phyloP scores from a whole-genome alignment of 2,888 invertebrate genomes.

The Eupeodes latifasciatus region DNA sequence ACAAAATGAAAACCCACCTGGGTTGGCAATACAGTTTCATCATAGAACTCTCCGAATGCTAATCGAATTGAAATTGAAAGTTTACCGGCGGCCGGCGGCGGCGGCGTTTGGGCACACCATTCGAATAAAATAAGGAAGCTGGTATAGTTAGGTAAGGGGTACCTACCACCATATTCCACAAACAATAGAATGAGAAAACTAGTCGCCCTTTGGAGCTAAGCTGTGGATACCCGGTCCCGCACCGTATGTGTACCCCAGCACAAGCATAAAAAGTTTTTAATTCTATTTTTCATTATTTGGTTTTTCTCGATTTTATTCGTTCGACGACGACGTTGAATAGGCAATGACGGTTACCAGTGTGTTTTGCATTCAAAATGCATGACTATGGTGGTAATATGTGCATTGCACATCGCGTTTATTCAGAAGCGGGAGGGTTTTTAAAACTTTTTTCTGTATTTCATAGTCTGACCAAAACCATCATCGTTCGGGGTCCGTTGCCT shows the following conservation, averaged over 20 bases:
- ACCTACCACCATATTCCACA: background rate
- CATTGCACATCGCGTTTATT: constrained; percentile 23
- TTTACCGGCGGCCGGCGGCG: constrained; percentile 32
- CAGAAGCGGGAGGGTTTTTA: background rate
- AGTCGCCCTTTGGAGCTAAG: constrained; percentile 25
- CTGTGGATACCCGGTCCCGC: too few species aligned
- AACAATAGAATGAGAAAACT: constrained; percentile 47
- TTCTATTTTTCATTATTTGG: constrained; percentile 24
- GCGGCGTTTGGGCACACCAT: constrained; percentile 60
- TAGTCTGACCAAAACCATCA: constrained; percentile 26
- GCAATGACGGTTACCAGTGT: constrained; percentile 30
- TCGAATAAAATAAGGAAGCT: constrained; percentile 69
- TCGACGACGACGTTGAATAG: background rate
- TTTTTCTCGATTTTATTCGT: constrained; percentile 9
- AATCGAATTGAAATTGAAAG: constrained; percentile 75
- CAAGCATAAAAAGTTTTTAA: constrained; percentile 45
- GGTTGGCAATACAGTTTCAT: constrained; percentile 18
- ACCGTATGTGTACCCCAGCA: constrained; percentile 16
- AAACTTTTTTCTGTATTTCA: background rate
- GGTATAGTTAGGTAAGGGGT: background rate
- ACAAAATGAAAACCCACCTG: background rate
- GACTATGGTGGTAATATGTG: constrained; percentile 48
- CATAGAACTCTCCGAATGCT: constrained; percentile 56
- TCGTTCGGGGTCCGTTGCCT: constrained; percentile 33
- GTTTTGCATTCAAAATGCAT: constrained; percentile 70